Evolutionary conservation across 2,888 invertebrate species (phyloP), one percentile per base, ranked within the genome.

Genomic region (Acronicta alni): DNA sequence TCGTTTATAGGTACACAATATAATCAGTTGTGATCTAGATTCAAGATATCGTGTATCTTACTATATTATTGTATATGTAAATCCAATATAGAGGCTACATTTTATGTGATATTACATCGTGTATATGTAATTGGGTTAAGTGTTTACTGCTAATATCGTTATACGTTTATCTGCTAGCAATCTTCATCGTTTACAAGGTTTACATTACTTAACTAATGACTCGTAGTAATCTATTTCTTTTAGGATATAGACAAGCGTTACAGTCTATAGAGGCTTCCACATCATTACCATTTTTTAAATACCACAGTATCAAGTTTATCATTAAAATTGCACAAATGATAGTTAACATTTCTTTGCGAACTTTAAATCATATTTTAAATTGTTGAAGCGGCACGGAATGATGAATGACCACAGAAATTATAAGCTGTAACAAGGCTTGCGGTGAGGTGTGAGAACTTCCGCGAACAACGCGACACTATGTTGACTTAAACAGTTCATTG

Each of bases 91-190:
- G 37, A 64, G 72, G 61, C 45, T 53, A 53, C 42, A 55, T 51
- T 64, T 62, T 69, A 74, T 68, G 30, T 45, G 32, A 60, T 49
- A 46, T 58, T 20, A 65, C 46, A 48, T 49, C 48, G 51, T 51
- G 56, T 52, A 60, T n/a, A 41, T 30, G 46, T 47, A 75, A 73
- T 70, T 52, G 59, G 77, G 77, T 76, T 73, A 76, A 75, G 56
- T 59, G 69, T 76, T 67, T 67, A 67, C 58, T 60, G 44, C 63
- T 54, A 59, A 60, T 68, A 57, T 52, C n/a, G n/a, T n/a, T 42
- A 35, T 26, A 17, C 42, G 17, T 15, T 41, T 45, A 47, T 44
- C n/a, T 17, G 39, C 44, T 20, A 45, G 41, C 44, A 41, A 48
- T 41, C 15, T 55, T 48, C 58, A 65, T 65, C 54, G 14, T 70